These are phyloP conservation scores for Drosophila merina DNA, from an alignment of 2,888 invertebrate genomes.

Conservation along the genomic window DNA sequence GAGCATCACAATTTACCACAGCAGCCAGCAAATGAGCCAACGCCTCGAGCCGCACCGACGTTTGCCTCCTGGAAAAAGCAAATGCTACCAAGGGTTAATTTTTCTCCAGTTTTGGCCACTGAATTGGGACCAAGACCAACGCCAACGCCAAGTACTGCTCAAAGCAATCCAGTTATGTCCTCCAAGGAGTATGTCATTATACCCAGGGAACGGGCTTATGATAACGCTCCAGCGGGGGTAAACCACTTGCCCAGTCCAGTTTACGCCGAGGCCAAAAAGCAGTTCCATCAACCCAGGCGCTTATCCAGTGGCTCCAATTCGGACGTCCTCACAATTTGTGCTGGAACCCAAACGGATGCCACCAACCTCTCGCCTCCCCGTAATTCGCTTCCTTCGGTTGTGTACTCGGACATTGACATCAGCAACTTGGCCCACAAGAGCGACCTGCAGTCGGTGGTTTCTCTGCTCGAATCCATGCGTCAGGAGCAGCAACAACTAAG, in stretches of 20 bases:
- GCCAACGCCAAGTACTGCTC: slow-evolving; percentile 1
- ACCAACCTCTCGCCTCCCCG: slow-evolving; percentile 9
- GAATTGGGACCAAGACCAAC: slow-evolving; percentile 55
- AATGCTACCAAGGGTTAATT: slow-evolving; percentile 75
- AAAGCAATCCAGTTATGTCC: slow-evolving; percentile 22
- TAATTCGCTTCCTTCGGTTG: slow-evolving; percentile 12
- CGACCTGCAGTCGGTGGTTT: slow-evolving; percentile 66
- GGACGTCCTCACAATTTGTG: slow-evolving; percentile 78
- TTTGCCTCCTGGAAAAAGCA: slow-evolving; percentile 81
- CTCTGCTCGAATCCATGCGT: slow-evolving; percentile 63
- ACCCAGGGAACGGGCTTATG: slow-evolving; percentile 44
- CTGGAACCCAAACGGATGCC: slow-evolving; percentile 81
- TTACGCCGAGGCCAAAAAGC: slow-evolving; percentile 21
- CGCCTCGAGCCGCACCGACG: slow-evolving; percentile 49
- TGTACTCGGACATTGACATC: slow-evolving; percentile 43
- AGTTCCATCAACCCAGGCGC: slow-evolving; percentile 10
- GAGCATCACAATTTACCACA: slow-evolving; percentile 39
- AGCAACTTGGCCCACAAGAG: slow-evolving; percentile 64
- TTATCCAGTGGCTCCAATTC: slow-evolving; percentile 6
- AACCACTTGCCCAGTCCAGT: not conserved
- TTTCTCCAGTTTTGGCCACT: slow-evolving; percentile 57
- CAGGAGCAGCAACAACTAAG: slow-evolving; percentile 74
- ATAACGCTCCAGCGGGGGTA: not conserved
- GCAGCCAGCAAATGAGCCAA: slow-evolving; percentile 5
- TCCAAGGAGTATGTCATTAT: slow-evolving; percentile 49